Percentiles rank a stretch among this genome's conserved stretches.
Evolutionary conservation across 2,113 vertebrate genomes (phyloP).

Genomic region (Pycnonotus jocosus): DNA sequence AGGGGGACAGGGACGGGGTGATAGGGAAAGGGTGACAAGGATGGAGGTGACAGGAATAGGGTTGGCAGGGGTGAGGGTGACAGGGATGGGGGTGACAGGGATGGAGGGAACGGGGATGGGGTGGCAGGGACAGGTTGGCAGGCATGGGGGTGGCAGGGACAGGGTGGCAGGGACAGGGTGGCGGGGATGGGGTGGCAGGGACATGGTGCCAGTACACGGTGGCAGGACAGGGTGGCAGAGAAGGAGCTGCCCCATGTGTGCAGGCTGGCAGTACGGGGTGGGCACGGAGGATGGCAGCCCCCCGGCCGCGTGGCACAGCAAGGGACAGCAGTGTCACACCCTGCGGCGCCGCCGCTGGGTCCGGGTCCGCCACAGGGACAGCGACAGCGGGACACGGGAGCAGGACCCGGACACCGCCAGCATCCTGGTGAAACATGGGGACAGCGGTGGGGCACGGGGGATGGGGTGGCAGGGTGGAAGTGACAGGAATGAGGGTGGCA

Average conservation of each 20-base stretch:
- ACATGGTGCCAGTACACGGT: too few species aligned
- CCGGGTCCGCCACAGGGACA: not conserved
- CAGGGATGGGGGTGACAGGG: not conserved
- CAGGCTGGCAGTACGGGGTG: not conserved
- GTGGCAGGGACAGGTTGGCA: not conserved
- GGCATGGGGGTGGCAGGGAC: too few species aligned
- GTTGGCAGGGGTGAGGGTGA: not conserved
- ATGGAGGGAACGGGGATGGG: not conserved
- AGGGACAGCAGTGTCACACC: not conserved
- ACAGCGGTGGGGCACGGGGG: not conserved
- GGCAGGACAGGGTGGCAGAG: not conserved
- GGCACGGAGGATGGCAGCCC: not conserved
- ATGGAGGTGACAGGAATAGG: too few species aligned
- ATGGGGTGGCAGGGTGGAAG: too few species aligned
- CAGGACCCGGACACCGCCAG: not conserved
- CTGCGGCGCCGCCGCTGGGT: not conserved
- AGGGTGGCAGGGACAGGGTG: too few species aligned
- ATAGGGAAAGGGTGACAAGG: too few species aligned
- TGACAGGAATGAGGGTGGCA: not conserved
- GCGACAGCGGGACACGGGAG: not conserved
- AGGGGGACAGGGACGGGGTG: not conserved
- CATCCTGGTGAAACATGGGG: not conserved
- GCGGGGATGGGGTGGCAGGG: not conserved
- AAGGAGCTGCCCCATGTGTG: not conserved
- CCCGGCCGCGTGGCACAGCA: not conserved